Evolutionary conservation across 2,797 vertebrate species (phyloP), one percentile per base, ranked within the genome.

Genomic region (Natrix natrix): DNA sequence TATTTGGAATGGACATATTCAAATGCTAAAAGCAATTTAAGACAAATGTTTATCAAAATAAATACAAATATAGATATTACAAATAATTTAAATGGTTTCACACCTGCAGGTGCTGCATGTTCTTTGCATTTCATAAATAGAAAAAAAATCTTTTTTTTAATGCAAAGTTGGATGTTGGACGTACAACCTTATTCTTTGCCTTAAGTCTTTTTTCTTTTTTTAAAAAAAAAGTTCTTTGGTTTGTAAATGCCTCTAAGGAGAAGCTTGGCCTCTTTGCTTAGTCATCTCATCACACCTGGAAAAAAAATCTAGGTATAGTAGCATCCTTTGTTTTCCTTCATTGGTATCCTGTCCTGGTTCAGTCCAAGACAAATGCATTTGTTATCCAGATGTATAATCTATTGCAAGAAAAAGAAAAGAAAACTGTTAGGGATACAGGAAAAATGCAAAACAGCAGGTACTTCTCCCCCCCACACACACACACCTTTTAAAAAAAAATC

Each of bases 51-150:
- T 96, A 95, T 95, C 89, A 96, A 97, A 98, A 98, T 98, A 98
- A 98, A 98, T 98, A 98, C 95, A 97, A 97, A 97, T 97, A 97
- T 94, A 97, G 96, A 97, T 94, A 97, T 93, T 95, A 96, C 93
- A 95, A 98, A 98, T 98, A 98, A 98, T 94, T 98, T 98, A 98
- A 97, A 95, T 93, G 93, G 92, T 96, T 95, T 95, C 96, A 95
- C 97, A 93, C 96, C 95, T 94, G 91, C 95, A 91, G 95, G 94
- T 95, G 93, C 95, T 96, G 93, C 94, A 87, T 96, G 94, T 96
- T 96, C 94, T 92, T 97, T 1, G 28, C 5, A 1, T 91, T 91
- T 96, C 95, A 97, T 97, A 97, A 97, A 97, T 97, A 97, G 96
- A 95, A 94, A 95, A 93, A 94, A 37, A 91, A 52, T 94, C 91